These are phyloP conservation scores for Callyntrura sp. DNA, from an alignment of 2,888 invertebrate genomes.

Conservation along the genomic window DNA sequence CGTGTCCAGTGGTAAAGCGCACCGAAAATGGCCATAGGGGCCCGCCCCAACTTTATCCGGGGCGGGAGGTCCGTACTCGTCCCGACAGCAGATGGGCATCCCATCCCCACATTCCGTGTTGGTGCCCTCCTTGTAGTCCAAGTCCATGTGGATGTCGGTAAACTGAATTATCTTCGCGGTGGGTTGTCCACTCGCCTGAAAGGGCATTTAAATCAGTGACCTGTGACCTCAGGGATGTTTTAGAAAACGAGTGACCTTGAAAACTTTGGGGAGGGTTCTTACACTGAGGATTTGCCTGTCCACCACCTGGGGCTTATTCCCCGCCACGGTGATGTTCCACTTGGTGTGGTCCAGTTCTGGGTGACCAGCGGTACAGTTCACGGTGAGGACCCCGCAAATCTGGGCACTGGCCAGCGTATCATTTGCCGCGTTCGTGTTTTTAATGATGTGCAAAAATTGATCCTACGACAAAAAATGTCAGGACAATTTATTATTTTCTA, in stretches of 20 bases:
- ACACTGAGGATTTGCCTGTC: no score
- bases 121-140: constrained; percentile 94
- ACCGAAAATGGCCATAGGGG: constrained; percentile 97
- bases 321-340: constrained; percentile 72
- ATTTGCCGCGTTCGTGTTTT: constrained; percentile 86
- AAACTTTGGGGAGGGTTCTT: no score
- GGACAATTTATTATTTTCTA: background rate
- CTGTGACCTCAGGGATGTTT: no score
- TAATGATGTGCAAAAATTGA: constrained; percentile 88
- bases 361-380: constrained; percentile 67
- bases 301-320: constrained; percentile 60
- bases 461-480: constrained; percentile 87
- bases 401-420: constrained; percentile 84
- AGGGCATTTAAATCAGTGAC: no score
- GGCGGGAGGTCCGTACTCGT: constrained; percentile 90
- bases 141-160: constrained; percentile 98
- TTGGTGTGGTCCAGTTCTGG: constrained; percentile 57
- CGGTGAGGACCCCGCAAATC: constrained; percentile 87
- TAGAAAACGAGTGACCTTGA: no score
- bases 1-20: constrained; percentile 96
- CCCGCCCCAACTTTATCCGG: constrained; percentile 90
- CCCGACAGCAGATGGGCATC: constrained; percentile 94
- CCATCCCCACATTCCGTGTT: constrained; percentile 95
- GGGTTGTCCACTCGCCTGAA: constrained; percentile 84
- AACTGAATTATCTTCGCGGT: constrained; percentile 95